Conservation (phyloP, 2,797 vertebrate species). For the Calcarius lapponicus region DNA sequence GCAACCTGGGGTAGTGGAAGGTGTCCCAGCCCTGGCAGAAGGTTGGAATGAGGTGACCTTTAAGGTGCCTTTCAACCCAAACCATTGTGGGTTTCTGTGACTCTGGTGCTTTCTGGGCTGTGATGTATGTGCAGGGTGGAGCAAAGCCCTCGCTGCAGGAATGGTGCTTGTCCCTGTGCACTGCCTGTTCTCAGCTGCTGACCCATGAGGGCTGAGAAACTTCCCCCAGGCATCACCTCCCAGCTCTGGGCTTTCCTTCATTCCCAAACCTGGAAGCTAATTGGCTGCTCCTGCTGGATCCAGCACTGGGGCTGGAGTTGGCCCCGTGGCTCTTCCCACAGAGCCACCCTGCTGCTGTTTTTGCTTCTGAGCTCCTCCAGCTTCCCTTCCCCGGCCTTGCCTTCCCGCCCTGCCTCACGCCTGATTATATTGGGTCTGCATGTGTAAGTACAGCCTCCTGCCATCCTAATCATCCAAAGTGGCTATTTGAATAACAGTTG, state of each 20-base stretch:
- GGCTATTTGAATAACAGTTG: constrained; percentile 73
- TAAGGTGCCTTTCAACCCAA: background rate
- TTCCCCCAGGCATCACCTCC: background rate
- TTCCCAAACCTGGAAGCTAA: background rate
- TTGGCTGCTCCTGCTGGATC: background rate
- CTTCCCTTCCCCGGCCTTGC: background rate
- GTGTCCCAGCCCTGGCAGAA: background rate
- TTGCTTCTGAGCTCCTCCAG: background rate
- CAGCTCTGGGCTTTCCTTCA: background rate
- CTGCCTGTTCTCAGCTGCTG: background rate
- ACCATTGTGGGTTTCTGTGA: background rate
- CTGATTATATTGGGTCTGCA: constrained; percentile 56
- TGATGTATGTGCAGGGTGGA: rapidly evolving
- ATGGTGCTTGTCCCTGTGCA: too few relatives aligned
- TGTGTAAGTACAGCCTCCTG: constrained; percentile 69
- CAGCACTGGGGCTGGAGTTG: background rate
- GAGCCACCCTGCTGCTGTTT: background rate
- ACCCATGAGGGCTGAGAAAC: background rate
- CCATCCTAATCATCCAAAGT: constrained; percentile 68
- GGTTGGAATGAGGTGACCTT: background rate
- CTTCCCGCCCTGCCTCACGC: background rate
- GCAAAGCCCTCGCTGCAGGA: background rate
- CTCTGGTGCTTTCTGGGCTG: background rate
- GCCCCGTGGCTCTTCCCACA: background rate
- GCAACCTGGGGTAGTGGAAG: background rate